phyloP scores from a whole-genome alignment of 2,888 invertebrate species.

The Galeruca laticollis region DNA sequence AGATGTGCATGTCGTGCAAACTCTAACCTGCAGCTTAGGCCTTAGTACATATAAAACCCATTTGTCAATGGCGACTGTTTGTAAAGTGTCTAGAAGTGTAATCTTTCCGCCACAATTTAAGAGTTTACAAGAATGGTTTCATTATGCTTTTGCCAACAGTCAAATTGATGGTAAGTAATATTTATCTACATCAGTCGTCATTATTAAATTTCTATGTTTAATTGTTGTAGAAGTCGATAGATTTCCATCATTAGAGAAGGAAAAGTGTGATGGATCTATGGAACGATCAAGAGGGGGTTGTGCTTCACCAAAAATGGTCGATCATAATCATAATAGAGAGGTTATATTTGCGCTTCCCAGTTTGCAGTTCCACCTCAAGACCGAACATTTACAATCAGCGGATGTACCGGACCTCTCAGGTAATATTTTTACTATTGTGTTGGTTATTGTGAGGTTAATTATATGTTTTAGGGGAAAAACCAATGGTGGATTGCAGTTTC shows the following conservation, averaged over 20 bases:
- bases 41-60: constrained; percentile 77
- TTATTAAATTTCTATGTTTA: not conserved
- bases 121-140: constrained; percentile 95
- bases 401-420: constrained; percentile 77
- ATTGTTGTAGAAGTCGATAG: constrained; percentile 80
- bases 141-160: constrained; percentile 94
- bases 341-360: constrained; percentile 97
- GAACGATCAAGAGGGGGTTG: constrained; percentile 69
- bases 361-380: constrained; percentile 91
- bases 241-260: constrained; percentile 90
- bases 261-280: constrained; percentile 73
- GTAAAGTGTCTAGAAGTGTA: constrained; percentile 90
- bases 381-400: constrained; percentile 88
- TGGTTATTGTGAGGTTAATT: not conserved
- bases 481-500: constrained; percentile 95
- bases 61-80: constrained; percentile 94
- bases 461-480: constrained; percentile 76
- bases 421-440: constrained; percentile 56
- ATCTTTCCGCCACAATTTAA: constrained; percentile 97
- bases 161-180: constrained; percentile 87
- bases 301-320: constrained; percentile 73
- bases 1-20: constrained; percentile 88
- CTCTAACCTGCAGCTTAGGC: constrained; percentile 89
- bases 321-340: constrained; percentile 88
- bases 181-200: not conserved